phyloP scores from a whole-genome alignment of 2,888 invertebrate genomes.

The Pharmacophagus antenor region DNA sequence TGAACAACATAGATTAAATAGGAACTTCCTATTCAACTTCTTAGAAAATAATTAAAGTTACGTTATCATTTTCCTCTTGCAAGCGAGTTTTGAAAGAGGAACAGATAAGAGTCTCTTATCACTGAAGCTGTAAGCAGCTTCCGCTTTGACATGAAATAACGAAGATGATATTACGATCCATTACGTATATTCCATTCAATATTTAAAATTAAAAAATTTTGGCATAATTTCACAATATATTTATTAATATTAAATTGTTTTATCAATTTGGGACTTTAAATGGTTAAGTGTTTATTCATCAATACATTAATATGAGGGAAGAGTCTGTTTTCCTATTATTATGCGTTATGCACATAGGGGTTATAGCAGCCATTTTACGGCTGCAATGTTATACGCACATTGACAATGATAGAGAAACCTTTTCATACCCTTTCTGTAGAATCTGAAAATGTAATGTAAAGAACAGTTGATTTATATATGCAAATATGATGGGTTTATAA shows the following conservation, averaged over 20 bases:
- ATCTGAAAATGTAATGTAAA: background rate
- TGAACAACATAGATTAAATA: background rate
- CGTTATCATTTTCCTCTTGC: slow-evolving; percentile 17
- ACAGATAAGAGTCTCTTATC: slow-evolving; percentile 21
- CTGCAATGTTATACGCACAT: background rate
- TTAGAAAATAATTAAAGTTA: slow-evolving; percentile 22
- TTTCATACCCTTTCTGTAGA: background rate
- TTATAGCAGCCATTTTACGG: background rate
- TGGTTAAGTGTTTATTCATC: background rate
- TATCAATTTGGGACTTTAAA: background rate
- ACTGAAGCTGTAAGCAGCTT: slow-evolving; percentile 7
- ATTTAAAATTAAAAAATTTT: background rate
- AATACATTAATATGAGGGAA: background rate
- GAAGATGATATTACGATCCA: slow-evolving; percentile 1
- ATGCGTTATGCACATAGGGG: background rate
- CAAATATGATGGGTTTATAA: background rate
- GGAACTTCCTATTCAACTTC: background rate
- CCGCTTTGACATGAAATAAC: slow-evolving; percentile 11
- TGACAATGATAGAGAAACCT: background rate
- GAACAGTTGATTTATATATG: background rate
- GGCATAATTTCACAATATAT: no score
- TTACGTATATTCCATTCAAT: slow-evolving; percentile 1
- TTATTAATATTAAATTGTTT: no score
- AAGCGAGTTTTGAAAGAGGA: slow-evolving; percentile 12
- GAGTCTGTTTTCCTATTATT: background rate